Percentiles rank a stretch among this genome's conserved stretches.
Evolutionary conservation across 2,797 vertebrate genomes (phyloP).

Genomic region (Margarornis squamiger): DNA sequence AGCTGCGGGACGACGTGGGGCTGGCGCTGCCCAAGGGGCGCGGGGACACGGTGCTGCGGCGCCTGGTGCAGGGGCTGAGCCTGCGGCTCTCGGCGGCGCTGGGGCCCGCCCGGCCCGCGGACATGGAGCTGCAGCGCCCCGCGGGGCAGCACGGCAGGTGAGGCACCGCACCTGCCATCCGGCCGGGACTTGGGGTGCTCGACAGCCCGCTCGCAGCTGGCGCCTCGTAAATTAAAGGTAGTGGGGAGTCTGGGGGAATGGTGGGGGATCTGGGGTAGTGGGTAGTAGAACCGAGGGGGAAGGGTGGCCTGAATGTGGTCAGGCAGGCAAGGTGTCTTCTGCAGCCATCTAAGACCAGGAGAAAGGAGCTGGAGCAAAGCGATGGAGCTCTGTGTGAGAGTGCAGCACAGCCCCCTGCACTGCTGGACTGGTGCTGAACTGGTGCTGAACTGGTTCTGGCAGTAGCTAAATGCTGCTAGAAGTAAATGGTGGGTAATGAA

Average conservation of each 20-base stretch:
- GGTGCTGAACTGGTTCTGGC: background rate
- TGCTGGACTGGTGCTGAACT: background rate
- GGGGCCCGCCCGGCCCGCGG: background rate
- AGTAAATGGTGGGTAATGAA: background rate
- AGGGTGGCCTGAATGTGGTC: accelerated
- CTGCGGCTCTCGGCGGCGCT: constrained; percentile 60
- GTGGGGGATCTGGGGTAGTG: too few relatives aligned
- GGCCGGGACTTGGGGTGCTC: accelerated
- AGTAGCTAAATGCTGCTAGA: background rate
- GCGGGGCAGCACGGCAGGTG: accelerated
- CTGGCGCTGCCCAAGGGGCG: constrained; percentile 53
- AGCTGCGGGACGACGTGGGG: constrained; percentile 82
- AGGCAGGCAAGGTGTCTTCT: background rate
- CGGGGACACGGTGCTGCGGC: constrained; percentile 28
- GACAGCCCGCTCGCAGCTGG: background rate
- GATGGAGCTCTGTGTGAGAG: background rate
- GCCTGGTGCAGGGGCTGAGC: constrained; percentile 76
- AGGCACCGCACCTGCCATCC: background rate
- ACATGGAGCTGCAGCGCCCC: background rate
- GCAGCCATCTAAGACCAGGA: background rate
- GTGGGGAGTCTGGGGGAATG: background rate
- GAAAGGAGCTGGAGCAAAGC: background rate
- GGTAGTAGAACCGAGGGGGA: background rate
- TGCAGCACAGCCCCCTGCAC: accelerated
- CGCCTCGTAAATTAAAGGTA: too few relatives aligned